These are phyloP conservation scores for Odontothrips loti DNA, from an alignment of 2,888 invertebrate species.

Conservation along the genomic window DNA sequence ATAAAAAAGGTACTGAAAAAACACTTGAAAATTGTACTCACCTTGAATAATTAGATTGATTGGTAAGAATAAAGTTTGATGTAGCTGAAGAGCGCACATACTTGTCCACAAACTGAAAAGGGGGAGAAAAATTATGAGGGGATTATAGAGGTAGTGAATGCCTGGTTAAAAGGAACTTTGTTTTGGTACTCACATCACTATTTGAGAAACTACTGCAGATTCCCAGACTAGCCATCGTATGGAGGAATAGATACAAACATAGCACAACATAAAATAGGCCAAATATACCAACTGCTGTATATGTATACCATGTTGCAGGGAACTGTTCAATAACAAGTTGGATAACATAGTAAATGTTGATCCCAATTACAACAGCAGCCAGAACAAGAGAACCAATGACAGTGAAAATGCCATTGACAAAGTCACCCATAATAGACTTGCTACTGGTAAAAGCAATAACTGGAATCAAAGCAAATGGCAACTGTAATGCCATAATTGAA, in stretches of 20 bases:
- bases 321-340: slow-evolving; percentile 52
- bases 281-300: slow-evolving; percentile 51
- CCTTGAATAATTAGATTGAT: slow-evolving; percentile 16
- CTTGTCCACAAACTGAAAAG: background rate
- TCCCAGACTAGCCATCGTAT: slow-evolving; percentile 66
- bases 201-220: slow-evolving; percentile 54
- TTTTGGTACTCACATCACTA: slow-evolving; percentile 41
- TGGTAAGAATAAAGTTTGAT: background rate
- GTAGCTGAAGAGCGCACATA: background rate
- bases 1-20: background rate
- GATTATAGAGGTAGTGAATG: background rate
- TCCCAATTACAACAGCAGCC: slow-evolving; percentile 65
- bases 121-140: background rate
- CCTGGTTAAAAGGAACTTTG: background rate
- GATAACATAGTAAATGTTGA: slow-evolving; percentile 75
- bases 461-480: slow-evolving; percentile 83
- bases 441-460: slow-evolving; percentile 82
- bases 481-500: slow-evolving; percentile 78
- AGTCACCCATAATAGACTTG: slow-evolving; percentile 74
- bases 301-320: slow-evolving; percentile 46
- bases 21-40: background rate
- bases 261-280: slow-evolving; percentile 65
- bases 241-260: slow-evolving; percentile 68
- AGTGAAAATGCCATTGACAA: slow-evolving; percentile 73
- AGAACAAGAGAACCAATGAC: slow-evolving; percentile 63